Conservation (phyloP, 2,888 invertebrate species). For the Dusona sp. region DNA sequence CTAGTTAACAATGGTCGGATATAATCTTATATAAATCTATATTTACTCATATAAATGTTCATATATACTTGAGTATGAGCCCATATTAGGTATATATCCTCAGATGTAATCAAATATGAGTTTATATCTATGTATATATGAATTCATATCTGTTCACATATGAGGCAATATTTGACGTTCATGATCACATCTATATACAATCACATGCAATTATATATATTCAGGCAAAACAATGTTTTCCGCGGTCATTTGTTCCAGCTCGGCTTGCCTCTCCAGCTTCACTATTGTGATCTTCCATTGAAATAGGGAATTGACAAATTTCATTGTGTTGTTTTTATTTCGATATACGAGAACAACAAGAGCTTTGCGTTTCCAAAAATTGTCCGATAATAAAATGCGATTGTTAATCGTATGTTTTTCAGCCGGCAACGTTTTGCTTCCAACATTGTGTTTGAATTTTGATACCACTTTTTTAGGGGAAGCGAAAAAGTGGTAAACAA, state of each 20-base stretch:
- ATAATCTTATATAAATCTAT: no score
- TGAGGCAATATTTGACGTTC: no score
- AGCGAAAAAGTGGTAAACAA: background rate
- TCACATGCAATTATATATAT: no score
- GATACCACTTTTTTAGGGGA: slow-evolving; percentile 22
- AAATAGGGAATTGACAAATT: slow-evolving; percentile 38
- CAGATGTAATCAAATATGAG: no score
- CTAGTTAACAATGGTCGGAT: no score
- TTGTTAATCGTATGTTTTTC: slow-evolving; percentile 9
- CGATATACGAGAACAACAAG: slow-evolving; percentile 1
- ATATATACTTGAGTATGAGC: no score
- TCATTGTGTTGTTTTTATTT: slow-evolving; percentile 30
- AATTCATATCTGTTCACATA: no score
- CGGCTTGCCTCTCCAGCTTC: background rate
- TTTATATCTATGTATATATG: no score
- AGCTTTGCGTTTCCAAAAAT: slow-evolving; percentile 2
- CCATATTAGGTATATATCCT: no score
- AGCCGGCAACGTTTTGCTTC: background rate
- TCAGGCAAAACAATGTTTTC: no score
- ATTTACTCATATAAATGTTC: no score
- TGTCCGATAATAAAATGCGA: slow-evolving; percentile 39
- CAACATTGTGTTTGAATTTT: slow-evolving; percentile 34
- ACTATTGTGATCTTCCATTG: background rate
- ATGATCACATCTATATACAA: no score
- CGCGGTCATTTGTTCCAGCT: background rate